These are phyloP conservation scores for Camponotus vicinus DNA, from an alignment of 1,140 invertebrate species.

Conservation along the genomic window DNA sequence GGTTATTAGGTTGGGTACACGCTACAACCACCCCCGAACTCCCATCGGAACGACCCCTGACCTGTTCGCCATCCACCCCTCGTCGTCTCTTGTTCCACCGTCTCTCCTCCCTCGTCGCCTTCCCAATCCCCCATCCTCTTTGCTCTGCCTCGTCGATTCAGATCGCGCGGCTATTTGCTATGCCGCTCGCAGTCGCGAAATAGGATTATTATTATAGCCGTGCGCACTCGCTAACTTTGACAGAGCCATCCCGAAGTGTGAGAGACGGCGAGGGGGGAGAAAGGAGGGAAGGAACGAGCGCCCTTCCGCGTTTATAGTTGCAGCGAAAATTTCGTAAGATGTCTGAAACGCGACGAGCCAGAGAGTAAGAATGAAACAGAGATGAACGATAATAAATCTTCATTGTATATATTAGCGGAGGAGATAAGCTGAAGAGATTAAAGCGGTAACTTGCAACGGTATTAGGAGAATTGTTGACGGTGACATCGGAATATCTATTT, in stretches of 20 bases:
- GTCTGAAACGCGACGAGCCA: constrained; percentile 6
- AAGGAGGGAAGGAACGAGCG: too few species aligned
- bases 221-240: constrained; percentile 56
- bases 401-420: neutral
- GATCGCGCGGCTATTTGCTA: constrained; percentile 81
- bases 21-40: constrained; percentile 74
- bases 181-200: constrained; percentile 82
- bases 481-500: constrained; percentile 6
- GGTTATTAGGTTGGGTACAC: constrained; percentile 84
- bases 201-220: constrained; percentile 83
- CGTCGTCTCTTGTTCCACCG: constrained; percentile 28
- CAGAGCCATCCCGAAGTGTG: constrained; percentile 32
- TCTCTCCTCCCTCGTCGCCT: neutral
- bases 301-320: constrained; percentile 46
- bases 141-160: constrained; percentile 73
- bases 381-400: constrained; percentile 28
- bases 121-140: constrained; percentile 16
- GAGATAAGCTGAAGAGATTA: neutral
- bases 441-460: neutral
- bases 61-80: constrained; percentile 63
- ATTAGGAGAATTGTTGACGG: neutral
- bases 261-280: neutral
- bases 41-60: constrained; percentile 75
- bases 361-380: neutral
- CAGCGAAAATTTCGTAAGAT: constrained; percentile 31